These are phyloP conservation scores for Xestoiulus laeticollis DNA, from an alignment of 2,888 invertebrate species.

Conservation along the genomic window DNA sequence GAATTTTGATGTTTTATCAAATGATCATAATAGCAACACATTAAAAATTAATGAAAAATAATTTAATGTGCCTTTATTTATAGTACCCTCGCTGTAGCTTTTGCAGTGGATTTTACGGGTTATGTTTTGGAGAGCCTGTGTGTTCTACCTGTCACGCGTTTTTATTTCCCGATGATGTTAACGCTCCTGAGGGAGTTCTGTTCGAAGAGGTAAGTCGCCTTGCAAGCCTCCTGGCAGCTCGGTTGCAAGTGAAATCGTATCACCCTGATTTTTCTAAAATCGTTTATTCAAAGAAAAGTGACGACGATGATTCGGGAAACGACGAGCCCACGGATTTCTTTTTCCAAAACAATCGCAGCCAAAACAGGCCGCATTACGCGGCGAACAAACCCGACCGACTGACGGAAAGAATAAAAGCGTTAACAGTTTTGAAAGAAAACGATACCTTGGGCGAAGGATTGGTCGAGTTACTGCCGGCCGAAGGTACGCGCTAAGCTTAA, in stretches of 20 bases:
- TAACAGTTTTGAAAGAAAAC: constrained; percentile 69
- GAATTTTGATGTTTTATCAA: not conserved
- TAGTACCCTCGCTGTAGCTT: constrained; percentile 79
- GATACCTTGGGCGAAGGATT: constrained; percentile 71
- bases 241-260: not conserved
- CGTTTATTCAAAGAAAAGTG: constrained; percentile 71
- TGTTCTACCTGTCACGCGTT: constrained; percentile 93
- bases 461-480: constrained; percentile 77
- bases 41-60: not conserved
- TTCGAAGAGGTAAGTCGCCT: constrained; percentile 58
- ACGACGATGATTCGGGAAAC: constrained; percentile 93
- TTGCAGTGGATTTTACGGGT: constrained; percentile 92
- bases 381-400: constrained; percentile 66
- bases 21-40: too few relatives aligned
- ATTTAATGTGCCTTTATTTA: not conserved
- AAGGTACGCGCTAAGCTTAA: constrained; percentile 68
- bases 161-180: constrained; percentile 80
- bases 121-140: constrained; percentile 88
- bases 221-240: too few relatives aligned
- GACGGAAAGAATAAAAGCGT: constrained; percentile 71
- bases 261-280: not conserved
- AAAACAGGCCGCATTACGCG: constrained; percentile 62
- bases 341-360: constrained; percentile 66
- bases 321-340: constrained; percentile 84
- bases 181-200: constrained; percentile 61